phyloP scores from a whole-genome alignment of 2,797 vertebrate genomes.

The Pampus argenteus region DNA sequence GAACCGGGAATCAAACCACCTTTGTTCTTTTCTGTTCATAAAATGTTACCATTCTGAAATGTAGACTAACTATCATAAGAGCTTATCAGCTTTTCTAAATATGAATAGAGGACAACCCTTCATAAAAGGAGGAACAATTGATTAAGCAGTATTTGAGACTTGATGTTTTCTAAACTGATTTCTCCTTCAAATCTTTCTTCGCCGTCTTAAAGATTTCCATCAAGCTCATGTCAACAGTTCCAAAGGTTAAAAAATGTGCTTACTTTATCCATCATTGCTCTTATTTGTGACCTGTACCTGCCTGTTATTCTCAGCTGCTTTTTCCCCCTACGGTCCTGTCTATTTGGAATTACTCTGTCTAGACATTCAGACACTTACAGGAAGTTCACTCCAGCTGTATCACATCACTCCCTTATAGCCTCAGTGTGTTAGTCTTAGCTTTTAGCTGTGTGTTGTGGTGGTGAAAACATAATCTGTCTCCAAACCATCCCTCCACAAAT shows the following conservation, averaged over 20 bases:
- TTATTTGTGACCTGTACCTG: slow-evolving; percentile 11
- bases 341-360: slow-evolving; percentile 33
- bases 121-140: too few relatives aligned
- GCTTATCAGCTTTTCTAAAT: too few relatives aligned
- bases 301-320: slow-evolving; percentile 20
- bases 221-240: neutral
- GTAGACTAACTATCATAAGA: neutral
- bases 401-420: neutral
- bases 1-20: too few relatives aligned
- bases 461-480: slow-evolving; percentile 61
- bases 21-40: too few relatives aligned
- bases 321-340: neutral
- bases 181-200: too few relatives aligned
- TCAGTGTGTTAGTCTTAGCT: slow-evolving; percentile 30
- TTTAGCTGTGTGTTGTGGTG: slow-evolving; percentile 39
- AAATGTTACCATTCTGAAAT: neutral
- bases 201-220: neutral
- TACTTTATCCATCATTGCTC: slow-evolving; percentile 7
- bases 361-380: slow-evolving; percentile 33
- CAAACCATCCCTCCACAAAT: slow-evolving; percentile 10
- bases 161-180: neutral
- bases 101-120: too few relatives aligned
- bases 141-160: too few relatives aligned
- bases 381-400: slow-evolving; percentile 17
- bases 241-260: neutral